Evolutionary conservation across 2,113 vertebrate genomes (phyloP).

Genomic region (Megalops atlanticus): DNA sequence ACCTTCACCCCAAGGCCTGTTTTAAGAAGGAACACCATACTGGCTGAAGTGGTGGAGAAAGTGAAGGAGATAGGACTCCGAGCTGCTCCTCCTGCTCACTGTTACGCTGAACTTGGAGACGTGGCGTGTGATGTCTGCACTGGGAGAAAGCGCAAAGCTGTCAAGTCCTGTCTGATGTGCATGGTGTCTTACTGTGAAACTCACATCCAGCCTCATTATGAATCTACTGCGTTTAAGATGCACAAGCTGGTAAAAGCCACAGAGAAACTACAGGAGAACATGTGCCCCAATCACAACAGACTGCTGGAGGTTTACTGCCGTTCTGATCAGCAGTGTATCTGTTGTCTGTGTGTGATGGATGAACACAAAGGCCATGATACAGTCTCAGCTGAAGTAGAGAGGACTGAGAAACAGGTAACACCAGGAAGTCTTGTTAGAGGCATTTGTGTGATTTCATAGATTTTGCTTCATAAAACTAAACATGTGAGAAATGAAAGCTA

Average conservation of each 20-base stretch:
- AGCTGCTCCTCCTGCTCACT: neutral
- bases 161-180: slow-evolving; percentile 24
- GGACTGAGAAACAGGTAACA: slow-evolving; percentile 13
- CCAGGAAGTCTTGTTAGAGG: no score
- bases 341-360: slow-evolving; percentile 12
- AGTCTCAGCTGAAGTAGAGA: slow-evolving; percentile 11
- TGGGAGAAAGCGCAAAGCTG: slow-evolving; percentile 18
- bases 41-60: slow-evolving; percentile 21
- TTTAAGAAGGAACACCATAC: slow-evolving; percentile 11
- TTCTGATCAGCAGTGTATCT: slow-evolving; percentile 10
- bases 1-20: slow-evolving; percentile 18
- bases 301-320: slow-evolving; percentile 5
- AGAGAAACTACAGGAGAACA: neutral
- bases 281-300: slow-evolving; percentile 8
- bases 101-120: slow-evolving; percentile 21
- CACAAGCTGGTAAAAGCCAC: slow-evolving; percentile 7
- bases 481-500: neutral
- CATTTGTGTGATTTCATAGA: no score
- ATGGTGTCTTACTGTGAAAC: slow-evolving; percentile 21
- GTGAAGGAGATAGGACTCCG: slow-evolving; percentile 1
- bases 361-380: slow-evolving; percentile 17
- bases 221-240: neutral
- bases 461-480: no score
- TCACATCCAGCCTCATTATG: neutral
- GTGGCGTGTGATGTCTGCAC: slow-evolving; percentile 10